Evolutionary conservation across 2,888 invertebrate genomes (phyloP).

Genomic region (Drosophila pseudotakahashii): DNA sequence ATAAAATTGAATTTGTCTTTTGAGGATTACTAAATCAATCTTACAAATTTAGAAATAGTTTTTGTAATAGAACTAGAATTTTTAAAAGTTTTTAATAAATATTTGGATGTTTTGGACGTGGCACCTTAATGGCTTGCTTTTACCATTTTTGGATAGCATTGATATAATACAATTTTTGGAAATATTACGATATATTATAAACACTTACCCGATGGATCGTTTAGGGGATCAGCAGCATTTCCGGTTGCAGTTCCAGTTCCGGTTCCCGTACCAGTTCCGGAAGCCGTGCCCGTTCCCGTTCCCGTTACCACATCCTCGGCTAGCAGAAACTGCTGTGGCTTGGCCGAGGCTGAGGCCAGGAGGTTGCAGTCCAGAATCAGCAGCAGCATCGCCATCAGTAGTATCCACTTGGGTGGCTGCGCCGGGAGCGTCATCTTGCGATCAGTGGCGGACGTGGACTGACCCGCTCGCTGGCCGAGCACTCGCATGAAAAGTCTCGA

Average conservation of each 20-base stretch:
- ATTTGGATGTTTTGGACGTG: too few relatives aligned
- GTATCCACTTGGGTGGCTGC: conserved; percentile 4
- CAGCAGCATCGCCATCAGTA: conserved; percentile 8
- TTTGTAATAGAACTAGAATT: too few relatives aligned
- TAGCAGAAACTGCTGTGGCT: conserved; percentile 58
- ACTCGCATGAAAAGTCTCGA: conserved; percentile 62
- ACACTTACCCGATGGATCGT: conserved; percentile 58
- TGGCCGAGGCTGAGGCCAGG: conserved; percentile 21
- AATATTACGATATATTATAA: background rate
- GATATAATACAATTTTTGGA: too few relatives aligned
- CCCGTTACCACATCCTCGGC: conserved; percentile 33
- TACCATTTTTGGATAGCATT: too few relatives aligned
- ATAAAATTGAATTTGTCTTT: too few relatives aligned
- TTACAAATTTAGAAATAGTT: too few relatives aligned
- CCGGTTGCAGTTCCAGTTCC: background rate
- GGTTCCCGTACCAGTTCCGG: conserved; percentile 4
- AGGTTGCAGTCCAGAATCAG: background rate
- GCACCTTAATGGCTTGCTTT: too few relatives aligned
- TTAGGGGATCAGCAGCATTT: conserved; percentile 37
- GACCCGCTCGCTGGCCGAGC: conserved; percentile 10
- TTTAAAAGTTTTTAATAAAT: too few relatives aligned
- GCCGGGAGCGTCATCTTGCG: conserved; percentile 57
- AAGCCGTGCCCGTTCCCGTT: background rate
- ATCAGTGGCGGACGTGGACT: conserved; percentile 56
- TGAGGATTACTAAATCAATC: too few relatives aligned